Conservation (phyloP, 2,113 vertebrate genomes). For the Nicator chloris region DNA sequence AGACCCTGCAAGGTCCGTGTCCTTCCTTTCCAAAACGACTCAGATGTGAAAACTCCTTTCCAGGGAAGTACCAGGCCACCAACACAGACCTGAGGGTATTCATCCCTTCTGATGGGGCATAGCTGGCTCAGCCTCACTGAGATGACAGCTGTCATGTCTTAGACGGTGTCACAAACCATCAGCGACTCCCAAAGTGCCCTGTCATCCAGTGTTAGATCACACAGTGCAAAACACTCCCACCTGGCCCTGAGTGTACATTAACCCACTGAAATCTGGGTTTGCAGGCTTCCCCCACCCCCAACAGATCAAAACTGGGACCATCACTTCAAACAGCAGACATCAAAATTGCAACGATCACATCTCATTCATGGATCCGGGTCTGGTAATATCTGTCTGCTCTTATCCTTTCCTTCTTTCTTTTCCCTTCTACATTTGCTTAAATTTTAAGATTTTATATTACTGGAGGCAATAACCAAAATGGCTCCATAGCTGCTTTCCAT, state of each 20-base stretch:
- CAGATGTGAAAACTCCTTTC: background rate
- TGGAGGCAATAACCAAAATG: background rate
- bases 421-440: background rate
- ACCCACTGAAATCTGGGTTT: background rate
- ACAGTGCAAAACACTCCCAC: background rate
- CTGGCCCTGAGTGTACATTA: background rate
- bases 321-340: background rate
- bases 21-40: background rate
- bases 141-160: background rate
- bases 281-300: no score
- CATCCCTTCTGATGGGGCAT: background rate
- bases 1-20: background rate
- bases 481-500: background rate
- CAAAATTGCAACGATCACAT: background rate
- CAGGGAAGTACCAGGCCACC: background rate
- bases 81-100: background rate
- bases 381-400: background rate
- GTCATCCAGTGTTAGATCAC: background rate
- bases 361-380: background rate
- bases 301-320: background rate
- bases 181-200: fast-evolving
- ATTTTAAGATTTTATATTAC: background rate
- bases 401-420: background rate
- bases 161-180: background rate
- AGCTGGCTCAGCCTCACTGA: background rate